Percentiles rank a stretch among this genome's conserved stretches.
These are phyloP conservation scores for Nomada goodeniana DNA, from an alignment of 2,888 invertebrate species.

Conservation along the genomic window DNA sequence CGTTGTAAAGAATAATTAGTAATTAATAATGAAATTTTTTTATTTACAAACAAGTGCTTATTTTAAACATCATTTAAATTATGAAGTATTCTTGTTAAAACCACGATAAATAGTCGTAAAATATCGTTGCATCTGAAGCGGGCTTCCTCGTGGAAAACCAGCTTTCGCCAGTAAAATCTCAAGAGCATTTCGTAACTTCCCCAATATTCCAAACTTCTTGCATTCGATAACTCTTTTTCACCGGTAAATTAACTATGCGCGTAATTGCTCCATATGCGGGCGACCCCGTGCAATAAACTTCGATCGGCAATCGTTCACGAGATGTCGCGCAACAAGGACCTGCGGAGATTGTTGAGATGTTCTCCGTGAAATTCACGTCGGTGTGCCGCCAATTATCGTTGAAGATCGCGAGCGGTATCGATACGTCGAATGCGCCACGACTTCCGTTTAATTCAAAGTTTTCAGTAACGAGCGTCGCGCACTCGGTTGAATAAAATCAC, in stretches of 20 bases:
- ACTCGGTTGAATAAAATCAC: slow-evolving; percentile 63
- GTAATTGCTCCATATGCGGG: slow-evolving; percentile 22
- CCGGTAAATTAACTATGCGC: slow-evolving; percentile 38
- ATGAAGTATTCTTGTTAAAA: too few species aligned
- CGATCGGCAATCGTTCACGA: not conserved
- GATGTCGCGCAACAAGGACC: not conserved
- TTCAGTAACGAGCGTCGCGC: slow-evolving; percentile 55
- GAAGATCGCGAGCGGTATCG: slow-evolving; percentile 12
- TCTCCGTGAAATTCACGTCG: slow-evolving; percentile 28
- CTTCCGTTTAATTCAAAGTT: slow-evolving; percentile 56
- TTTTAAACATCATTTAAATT: too few species aligned
- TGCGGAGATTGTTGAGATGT: not conserved
- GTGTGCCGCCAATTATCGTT: slow-evolving; percentile 47
- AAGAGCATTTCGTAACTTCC: not conserved
- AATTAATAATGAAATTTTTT: too few species aligned
- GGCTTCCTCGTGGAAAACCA: not conserved
- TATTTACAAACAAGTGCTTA: too few species aligned
- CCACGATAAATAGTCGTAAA: too few species aligned
- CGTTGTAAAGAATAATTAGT: too few species aligned
- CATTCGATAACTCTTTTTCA: not conserved
- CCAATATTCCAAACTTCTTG: not conserved
- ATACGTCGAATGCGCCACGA: slow-evolving; percentile 33
- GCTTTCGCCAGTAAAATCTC: not conserved
- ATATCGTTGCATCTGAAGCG: too few species aligned
- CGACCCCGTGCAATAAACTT: slow-evolving; percentile 21